Base-by-base conservation (phyloP, 2,888 invertebrate species). In the Plemyria rubiginata region DNA sequence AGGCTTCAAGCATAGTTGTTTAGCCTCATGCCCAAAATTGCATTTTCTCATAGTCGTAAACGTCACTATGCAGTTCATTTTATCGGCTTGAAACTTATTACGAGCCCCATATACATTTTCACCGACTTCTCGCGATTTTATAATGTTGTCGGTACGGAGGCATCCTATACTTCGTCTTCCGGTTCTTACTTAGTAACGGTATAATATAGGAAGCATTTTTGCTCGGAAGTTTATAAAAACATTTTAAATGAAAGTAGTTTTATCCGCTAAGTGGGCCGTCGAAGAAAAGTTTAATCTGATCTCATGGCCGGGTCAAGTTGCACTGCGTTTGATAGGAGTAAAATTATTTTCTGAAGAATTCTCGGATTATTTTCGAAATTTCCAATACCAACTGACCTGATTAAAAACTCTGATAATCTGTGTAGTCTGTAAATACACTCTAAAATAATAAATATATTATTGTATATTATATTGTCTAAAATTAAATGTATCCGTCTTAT, bases 191-290 rank as follows among this genome's bases (percentile, higher is more conserved):
- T 22, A 69, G 70, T 72, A 73, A 9, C 13, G 15, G 13, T 16
- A 6, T 16, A n/a, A 45, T 45, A 16, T 9, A 29, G 57, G 67
- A 66, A 61, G 58, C 50, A 54, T 66, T 76, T 74, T 75, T 75
- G 45, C 62, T 65, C 54, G 38, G 45, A 65, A 73, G 67, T 71
- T 67, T 64, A 63, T 45, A 57, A 72, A 74, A 80, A 71, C 67
- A 75, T 77, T 78, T 74, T 70, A 74, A 75, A 70, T 72, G 68
- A 75, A 77, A 74, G 66, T 65, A 72, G 69, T 76, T 75, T 72
- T 66, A 70, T 71, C 71, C 70, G 69, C 64, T 76, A 77, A 78
- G 74, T 78, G 70, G 71, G 69, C 69, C 66, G 71, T 70, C 61
- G 70, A 72, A 73, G 71, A 66, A 73, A 76, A 81, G 70, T 81